Base-by-base conservation (phyloP, 2,113 vertebrate genomes). In the Chunga burmeisteri region DNA sequence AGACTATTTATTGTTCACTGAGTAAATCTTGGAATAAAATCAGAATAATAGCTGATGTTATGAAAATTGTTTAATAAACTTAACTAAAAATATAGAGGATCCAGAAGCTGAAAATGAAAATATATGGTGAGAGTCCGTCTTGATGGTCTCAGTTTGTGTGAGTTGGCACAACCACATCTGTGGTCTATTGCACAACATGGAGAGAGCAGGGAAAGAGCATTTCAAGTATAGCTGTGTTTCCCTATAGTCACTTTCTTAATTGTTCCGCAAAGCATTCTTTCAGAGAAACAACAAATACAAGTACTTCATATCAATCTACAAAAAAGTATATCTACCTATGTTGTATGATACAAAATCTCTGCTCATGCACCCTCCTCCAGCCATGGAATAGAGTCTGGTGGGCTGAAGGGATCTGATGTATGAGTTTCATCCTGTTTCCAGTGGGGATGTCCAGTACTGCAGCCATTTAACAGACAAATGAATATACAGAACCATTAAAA, bases 21-120 rank as follows among this genome's bases (percentile, higher is more conserved):
- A 87, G 87, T 96, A 96, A 72, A 89, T 97, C 93, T 96, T 86
- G 30, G 91, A 96, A 84, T 79, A 80, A 96, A 97, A 97, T 92
- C 81, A 88, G 30, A 88, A 89, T 91, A 86, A 90, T 62, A 85
- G 44, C 68, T 97, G 81, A 90, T 94, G 70, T 84, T 91, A 83
- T 38, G 26, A 81, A 70, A 65, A 65, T 23, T 56, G 3, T 83
- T 65, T 36, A 53, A 19, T 21, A 93, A 67, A 77, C 93, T 97
- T 97, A 96, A 81, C 55, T 94, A 95, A 96, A 94, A 86, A 91
- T 93, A 90, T 47, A 93, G 88, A 93, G 93, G 81, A 88, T 96
- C 58, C 77, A 95, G 86, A 97, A 94, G 72, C 81, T 78, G 83
- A 97, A 95, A 91, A 94, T 96, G 67, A 95, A 95, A 96, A 93